A percentile compares a stretch with the other conserved stretches of the same genome.
phyloP scores from a whole-genome alignment of 1,140 invertebrate species.

The Drosophila melanica region DNA sequence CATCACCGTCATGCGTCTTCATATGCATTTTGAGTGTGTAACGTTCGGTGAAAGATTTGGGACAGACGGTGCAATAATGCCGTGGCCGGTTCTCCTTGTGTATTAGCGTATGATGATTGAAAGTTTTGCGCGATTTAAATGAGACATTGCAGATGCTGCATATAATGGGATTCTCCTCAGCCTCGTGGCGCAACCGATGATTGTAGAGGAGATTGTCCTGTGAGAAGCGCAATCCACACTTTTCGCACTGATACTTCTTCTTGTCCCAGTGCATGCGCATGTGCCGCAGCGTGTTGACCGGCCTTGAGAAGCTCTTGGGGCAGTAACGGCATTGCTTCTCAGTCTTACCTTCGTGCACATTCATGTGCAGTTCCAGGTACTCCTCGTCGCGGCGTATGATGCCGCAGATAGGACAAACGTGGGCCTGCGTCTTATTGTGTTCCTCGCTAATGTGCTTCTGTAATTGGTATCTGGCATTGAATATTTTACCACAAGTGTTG shows the following conservation, averaged over 20 bases:
- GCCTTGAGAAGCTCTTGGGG: constrained; percentile 72
- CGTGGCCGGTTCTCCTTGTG: constrained; percentile 77
- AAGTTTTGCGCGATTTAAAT: constrained; percentile 78
- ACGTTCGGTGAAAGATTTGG: constrained; percentile 78
- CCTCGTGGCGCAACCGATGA: constrained; percentile 74
- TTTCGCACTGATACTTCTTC: constrained; percentile 81
- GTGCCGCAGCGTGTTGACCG: constrained; percentile 75
- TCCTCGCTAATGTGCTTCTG: constrained; percentile 74
- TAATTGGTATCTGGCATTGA: constrained; percentile 66
- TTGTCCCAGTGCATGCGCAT: constrained; percentile 83
- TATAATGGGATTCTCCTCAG: constrained; percentile 79
- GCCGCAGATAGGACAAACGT: constrained; percentile 70
- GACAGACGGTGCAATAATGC: constrained; percentile 72
- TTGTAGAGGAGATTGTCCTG: constrained; percentile 78
- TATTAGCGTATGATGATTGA: constrained; percentile 77
- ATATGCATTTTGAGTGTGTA: constrained; percentile 83
- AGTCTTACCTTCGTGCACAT: constrained; percentile 77
- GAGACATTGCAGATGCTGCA: constrained; percentile 80
- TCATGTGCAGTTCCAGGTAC: constrained; percentile 81
- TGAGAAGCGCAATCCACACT: constrained; percentile 75
- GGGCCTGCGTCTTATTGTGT: constrained; percentile 56
- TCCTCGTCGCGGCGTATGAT: constrained; percentile 75
- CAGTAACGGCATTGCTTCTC: constrained; percentile 80
- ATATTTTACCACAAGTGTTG: constrained; percentile 56
- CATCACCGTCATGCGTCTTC: constrained; percentile 73